Evolutionary conservation across 2,797 vertebrate species (phyloP).

Genomic region (Silurus lanzhouensis): DNA sequence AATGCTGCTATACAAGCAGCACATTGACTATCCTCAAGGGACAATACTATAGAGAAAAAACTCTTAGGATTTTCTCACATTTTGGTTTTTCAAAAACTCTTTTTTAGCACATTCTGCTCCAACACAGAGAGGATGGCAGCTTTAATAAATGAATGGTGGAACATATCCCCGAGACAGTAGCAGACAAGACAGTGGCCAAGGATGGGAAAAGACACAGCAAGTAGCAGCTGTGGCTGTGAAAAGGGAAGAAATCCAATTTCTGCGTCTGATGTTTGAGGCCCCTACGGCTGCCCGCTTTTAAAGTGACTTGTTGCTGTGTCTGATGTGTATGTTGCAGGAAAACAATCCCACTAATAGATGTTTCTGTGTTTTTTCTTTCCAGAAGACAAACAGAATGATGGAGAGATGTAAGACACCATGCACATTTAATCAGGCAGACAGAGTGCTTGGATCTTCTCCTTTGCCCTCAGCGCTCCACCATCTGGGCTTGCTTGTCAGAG

Average conservation of each 20-base stretch:
- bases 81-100: constrained; percentile 17
- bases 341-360: constrained; percentile 61
- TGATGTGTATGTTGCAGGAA: constrained; percentile 54
- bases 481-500: constrained; percentile 20
- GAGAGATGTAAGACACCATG: constrained; percentile 18
- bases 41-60: no score
- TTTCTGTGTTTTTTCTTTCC: constrained; percentile 48
- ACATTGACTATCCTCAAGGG: no score
- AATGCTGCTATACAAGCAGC: no score
- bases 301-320: constrained; percentile 49
- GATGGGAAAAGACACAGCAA: constrained; percentile 37
- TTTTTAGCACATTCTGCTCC: constrained; percentile 55
- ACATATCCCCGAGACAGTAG: constrained; percentile 60
- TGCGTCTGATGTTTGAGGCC: constrained; percentile 59
- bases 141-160: constrained; percentile 64
- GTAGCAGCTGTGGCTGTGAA: constrained; percentile 24
- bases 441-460: constrained; percentile 6
- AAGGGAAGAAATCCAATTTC: constrained; percentile 56
- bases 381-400: constrained; percentile 49
- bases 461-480: constrained; percentile 14
- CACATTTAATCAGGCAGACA: constrained; percentile 38
- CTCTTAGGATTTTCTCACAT: neutral
- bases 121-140: constrained; percentile 54
- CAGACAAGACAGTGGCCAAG: constrained; percentile 41
- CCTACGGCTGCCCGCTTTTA: constrained; percentile 65